A percentile compares a stretch with the other conserved stretches of the same genome.
phyloP scores from a whole-genome alignment of 2,797 vertebrate species.

The Cetoscarus ocellatus region DNA sequence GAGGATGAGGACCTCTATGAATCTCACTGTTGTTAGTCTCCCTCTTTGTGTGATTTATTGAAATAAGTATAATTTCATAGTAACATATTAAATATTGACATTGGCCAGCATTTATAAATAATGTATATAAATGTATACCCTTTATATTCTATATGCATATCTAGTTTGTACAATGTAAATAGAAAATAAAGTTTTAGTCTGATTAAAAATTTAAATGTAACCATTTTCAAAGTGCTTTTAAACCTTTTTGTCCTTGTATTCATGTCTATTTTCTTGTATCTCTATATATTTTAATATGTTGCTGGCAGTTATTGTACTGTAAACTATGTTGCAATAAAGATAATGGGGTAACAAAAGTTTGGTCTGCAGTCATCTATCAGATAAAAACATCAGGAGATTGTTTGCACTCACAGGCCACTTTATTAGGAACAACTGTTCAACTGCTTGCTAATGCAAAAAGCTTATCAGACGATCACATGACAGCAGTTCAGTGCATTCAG shows the following conservation, averaged over 20 bases:
- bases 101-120: slow-evolving; percentile 86
- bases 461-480: too few relatives aligned
- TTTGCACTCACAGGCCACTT: too few relatives aligned
- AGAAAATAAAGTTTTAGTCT: slow-evolving; percentile 82
- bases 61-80: slow-evolving; percentile 73
- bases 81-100: slow-evolving; percentile 78
- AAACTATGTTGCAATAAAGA: slow-evolving; percentile 87
- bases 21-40: slow-evolving; percentile 50
- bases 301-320: slow-evolving; percentile 85
- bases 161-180: slow-evolving; percentile 90
- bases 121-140: slow-evolving; percentile 87
- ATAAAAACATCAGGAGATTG: background rate
- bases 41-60: slow-evolving; percentile 71
- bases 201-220: slow-evolving; percentile 83
- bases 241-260: slow-evolving; percentile 79
- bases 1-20: slow-evolving; percentile 53
- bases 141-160: slow-evolving; percentile 88
- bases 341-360: slow-evolving; percentile 70
- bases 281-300: slow-evolving; percentile 86
- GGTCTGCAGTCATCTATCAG: slow-evolving; percentile 16
- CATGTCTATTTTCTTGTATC: slow-evolving; percentile 86
- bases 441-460: too few relatives aligned
- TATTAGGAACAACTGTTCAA: too few relatives aligned
- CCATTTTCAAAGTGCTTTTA: slow-evolving; percentile 87
- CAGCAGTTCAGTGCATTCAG: too few relatives aligned